phyloP scores from a whole-genome alignment of 2,113 vertebrate genomes.

The Pachyramphus minor region DNA sequence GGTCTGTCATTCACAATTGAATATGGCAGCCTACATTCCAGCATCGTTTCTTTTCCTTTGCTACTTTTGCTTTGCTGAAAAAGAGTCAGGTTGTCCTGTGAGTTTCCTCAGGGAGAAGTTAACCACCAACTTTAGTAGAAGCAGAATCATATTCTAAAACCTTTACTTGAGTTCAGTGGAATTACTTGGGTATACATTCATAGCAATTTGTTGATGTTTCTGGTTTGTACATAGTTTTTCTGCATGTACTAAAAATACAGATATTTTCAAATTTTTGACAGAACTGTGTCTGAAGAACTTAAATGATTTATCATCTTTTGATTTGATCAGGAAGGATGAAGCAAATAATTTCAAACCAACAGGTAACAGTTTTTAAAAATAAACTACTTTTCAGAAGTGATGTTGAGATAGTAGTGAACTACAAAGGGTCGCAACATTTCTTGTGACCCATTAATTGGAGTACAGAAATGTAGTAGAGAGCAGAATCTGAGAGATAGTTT shows the following conservation, averaged over 20 bases:
- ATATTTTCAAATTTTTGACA: slow-evolving; percentile 64
- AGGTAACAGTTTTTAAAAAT: slow-evolving; percentile 72
- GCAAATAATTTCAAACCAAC: slow-evolving; percentile 91
- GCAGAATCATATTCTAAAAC: neutral
- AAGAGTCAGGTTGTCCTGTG: neutral
- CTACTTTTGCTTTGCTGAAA: neutral
- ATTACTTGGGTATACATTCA: neutral
- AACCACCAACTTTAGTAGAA: neutral
- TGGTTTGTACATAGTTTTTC: neutral
- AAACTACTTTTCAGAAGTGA: neutral
- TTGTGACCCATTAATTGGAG: neutral
- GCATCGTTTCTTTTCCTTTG: neutral
- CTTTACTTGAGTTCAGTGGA: neutral
- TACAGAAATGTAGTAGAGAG: neutral
- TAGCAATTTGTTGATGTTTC: neutral
- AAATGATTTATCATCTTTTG: slow-evolving; percentile 86
- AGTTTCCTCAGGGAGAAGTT: neutral
- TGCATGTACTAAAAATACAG: slow-evolving; percentile 2
- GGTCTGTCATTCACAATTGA: neutral
- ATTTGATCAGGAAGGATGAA: slow-evolving; percentile 91
- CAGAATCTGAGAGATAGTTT: neutral
- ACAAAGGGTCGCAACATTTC: neutral
- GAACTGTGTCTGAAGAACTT: slow-evolving; percentile 95
- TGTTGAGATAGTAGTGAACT: neutral
- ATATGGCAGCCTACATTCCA: neutral